phyloP scores from a whole-genome alignment of 2,797 vertebrate genomes.

The Scolopax bukidnonensis region DNA sequence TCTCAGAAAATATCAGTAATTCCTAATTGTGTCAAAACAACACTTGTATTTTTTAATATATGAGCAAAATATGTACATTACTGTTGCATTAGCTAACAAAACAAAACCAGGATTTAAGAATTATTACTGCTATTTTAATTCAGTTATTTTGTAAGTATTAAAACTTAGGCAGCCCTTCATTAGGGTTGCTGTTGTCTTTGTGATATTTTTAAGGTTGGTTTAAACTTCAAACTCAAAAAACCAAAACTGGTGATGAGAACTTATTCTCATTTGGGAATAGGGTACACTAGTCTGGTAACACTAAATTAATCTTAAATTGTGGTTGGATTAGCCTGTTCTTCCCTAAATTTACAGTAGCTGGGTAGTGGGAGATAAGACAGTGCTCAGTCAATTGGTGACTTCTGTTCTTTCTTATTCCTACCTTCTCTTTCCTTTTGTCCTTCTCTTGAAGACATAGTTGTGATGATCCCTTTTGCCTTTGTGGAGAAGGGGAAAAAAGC shows the following conservation, averaged over 20 bases:
- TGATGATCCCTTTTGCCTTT: neutral
- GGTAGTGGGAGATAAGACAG: neutral
- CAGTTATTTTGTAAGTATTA: neutral
- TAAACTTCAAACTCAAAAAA: neutral
- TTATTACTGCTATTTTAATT: neutral
- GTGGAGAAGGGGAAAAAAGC: neutral
- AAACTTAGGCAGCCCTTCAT: neutral
- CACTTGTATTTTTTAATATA: neutral
- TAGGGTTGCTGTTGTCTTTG: neutral
- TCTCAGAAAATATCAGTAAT: neutral
- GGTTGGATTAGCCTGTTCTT: neutral
- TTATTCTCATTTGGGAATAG: neutral
- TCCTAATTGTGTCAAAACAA: neutral
- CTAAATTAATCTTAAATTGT: neutral
- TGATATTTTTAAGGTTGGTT: neutral
- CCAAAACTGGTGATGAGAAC: neutral
- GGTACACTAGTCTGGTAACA: neutral
- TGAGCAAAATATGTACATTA: neutral
- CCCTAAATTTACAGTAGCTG: neutral
- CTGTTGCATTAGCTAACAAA: neutral
- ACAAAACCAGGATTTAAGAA: neutral
- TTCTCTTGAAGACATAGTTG: neutral
- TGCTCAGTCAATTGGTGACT: neutral
- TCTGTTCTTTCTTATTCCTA: neutral
- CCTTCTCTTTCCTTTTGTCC: neutral